A percentile compares a stretch with the other conserved stretches of the same genome.
Conservation (phyloP, 2,113 vertebrate genomes). For the Myanophis thanlyinensis region DNA sequence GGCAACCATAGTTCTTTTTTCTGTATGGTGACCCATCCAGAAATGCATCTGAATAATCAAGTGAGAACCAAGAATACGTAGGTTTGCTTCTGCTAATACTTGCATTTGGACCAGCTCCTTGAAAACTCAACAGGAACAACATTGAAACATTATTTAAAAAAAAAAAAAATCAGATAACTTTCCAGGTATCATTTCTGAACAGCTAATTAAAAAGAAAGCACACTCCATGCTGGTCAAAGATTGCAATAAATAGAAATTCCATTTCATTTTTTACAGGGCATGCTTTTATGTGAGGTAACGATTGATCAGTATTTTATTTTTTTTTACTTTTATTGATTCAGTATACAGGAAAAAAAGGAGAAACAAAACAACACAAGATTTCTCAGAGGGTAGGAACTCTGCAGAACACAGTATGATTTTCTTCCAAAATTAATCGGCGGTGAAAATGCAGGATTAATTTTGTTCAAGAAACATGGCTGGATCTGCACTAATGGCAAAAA, state of each 20-base stretch:
- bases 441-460: not conserved
- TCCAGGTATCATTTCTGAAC: not conserved
- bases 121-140: not conserved
- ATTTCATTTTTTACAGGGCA: not conserved
- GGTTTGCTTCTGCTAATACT: not conserved
- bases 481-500: not conserved
- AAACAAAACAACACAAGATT: not conserved
- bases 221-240: not conserved
- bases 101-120: not conserved
- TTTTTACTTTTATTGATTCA: not conserved
- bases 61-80: not conserved
- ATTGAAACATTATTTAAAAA: not conserved
- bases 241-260: not conserved
- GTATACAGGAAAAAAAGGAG: not conserved
- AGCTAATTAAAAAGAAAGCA: not conserved
- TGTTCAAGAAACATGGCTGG: not conserved
- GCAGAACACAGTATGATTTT: not conserved
- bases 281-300: not conserved
- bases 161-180: not conserved
- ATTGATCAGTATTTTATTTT: not conserved
- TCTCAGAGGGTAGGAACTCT: not conserved
- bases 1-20: not conserved
- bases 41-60: not conserved
- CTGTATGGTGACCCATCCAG: not conserved
- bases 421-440: not conserved